These are phyloP conservation scores for Podilymbus podiceps DNA, from an alignment of 2,113 vertebrate species.

Conservation along the genomic window DNA sequence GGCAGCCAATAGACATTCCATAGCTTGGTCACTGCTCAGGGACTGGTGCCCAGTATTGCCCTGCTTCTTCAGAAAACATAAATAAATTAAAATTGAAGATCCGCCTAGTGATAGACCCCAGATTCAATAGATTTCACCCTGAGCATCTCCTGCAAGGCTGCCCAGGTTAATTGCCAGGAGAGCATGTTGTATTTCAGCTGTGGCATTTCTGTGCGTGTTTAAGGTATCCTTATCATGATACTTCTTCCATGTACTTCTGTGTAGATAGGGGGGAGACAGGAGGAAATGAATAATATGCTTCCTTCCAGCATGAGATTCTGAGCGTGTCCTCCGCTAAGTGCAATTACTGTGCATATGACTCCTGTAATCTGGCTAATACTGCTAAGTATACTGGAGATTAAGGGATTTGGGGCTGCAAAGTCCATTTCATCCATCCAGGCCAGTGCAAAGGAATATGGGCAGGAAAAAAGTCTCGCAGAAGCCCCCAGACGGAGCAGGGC, in stretches of 20 bases:
- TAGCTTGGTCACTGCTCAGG: rapidly evolving
- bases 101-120: not conserved
- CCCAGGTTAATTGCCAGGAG: not conserved
- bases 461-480: not conserved
- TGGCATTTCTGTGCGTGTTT: not conserved
- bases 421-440: conserved; percentile 30
- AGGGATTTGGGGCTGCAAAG: conserved; percentile 49
- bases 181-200: not conserved
- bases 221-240: not conserved
- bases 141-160: not conserved
- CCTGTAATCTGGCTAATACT: conserved; percentile 62
- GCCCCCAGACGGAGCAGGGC: rapidly evolving
- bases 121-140: not conserved
- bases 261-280: not conserved
- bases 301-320: conserved; percentile 12
- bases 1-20: rapidly evolving
- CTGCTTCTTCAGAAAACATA: not conserved
- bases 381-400: conserved; percentile 58
- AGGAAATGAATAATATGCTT: not conserved
- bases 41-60: not conserved
- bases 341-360: conserved; percentile 35
- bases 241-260: not conserved
- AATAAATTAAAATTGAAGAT: not conserved
- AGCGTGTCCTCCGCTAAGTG: not conserved
- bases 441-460: not conserved